A percentile compares a stretch with the other conserved stretches of the same genome.
Evolutionary conservation across 2,888 invertebrate genomes (phyloP).

Genomic region (Arge pagana): DNA sequence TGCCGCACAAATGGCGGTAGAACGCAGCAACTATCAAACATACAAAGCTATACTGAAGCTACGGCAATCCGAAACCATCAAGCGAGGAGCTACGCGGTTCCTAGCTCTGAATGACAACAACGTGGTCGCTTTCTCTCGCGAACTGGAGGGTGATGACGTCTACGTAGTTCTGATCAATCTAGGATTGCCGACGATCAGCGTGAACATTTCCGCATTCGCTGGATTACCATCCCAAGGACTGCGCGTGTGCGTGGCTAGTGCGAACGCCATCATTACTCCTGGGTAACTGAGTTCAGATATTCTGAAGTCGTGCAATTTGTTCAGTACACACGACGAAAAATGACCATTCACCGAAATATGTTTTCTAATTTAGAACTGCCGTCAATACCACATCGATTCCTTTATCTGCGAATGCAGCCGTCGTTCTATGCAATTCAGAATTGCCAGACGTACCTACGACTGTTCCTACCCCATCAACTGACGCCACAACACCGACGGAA

Average conservation of each 20-base stretch:
- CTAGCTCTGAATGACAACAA: constrained; percentile 5
- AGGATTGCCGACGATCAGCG: not conserved
- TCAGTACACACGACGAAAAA: too few relatives aligned
- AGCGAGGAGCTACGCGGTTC: constrained; percentile 2
- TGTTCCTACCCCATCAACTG: not conserved
- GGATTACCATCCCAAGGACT: not conserved
- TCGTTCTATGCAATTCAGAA: not conserved
- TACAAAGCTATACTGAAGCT: constrained; percentile 61
- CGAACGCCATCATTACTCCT: not conserved
- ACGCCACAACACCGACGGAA: not conserved
- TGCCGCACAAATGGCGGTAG: constrained; percentile 59
- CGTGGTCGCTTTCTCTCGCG: constrained; percentile 6
- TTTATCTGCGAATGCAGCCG: constrained; percentile 12
- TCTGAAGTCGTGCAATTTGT: not conserved
- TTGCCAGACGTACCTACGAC: not conserved
- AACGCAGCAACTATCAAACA: constrained; percentile 46
- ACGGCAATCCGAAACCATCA: constrained; percentile 45
- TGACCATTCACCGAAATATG: not conserved
- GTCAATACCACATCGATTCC: not conserved
- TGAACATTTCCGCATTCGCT: not conserved
- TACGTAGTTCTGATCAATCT: constrained; percentile 7
- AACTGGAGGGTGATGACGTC: not conserved
- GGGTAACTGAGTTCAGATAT: not conserved
- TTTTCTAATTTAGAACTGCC: not conserved
- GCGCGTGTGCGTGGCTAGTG: constrained; percentile 1